A percentile compares a stretch with the other conserved stretches of the same genome.
Conservation (phyloP, 2,797 vertebrate genomes). For the Fratercula arctica region DNA sequence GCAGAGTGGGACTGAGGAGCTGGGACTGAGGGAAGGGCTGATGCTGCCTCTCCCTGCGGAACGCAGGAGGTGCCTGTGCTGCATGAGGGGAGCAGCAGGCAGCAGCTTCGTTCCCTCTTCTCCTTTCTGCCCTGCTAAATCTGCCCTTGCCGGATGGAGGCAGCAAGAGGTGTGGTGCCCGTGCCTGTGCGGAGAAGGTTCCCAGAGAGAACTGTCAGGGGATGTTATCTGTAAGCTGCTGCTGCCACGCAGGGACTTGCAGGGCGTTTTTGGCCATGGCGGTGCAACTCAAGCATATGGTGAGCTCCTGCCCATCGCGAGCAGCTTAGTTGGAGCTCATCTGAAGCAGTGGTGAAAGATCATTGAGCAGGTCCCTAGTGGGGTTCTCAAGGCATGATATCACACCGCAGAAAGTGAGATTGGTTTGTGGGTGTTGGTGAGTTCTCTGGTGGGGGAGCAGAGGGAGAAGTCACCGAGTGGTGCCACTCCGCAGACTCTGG, state of each 20-base stretch:
- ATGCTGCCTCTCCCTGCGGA: background rate
- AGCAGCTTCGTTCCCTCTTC: background rate
- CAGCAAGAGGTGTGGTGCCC: background rate
- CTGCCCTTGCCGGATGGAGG: background rate
- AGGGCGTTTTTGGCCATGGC: accelerated
- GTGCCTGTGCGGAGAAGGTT: background rate
- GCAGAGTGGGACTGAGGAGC: background rate
- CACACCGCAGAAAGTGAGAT: background rate
- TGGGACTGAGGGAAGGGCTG: background rate
- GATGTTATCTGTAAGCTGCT: background rate
- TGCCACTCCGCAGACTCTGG: background rate
- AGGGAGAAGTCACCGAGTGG: background rate
- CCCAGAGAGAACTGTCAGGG: background rate
- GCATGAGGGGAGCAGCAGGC: background rate
- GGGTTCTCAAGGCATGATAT: background rate
- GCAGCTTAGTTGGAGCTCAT: background rate
- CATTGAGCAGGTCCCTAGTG: background rate
- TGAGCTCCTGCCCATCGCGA: accelerated
- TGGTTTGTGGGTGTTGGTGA: background rate
- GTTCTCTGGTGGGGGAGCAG: background rate
- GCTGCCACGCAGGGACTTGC: background rate
- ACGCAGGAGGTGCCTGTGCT: background rate
- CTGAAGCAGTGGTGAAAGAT: background rate
- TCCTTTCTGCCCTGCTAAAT: background rate
- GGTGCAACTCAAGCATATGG: background rate